phyloP scores from a whole-genome alignment of 2,888 invertebrate species.

The Epirrhoe tristata region DNA sequence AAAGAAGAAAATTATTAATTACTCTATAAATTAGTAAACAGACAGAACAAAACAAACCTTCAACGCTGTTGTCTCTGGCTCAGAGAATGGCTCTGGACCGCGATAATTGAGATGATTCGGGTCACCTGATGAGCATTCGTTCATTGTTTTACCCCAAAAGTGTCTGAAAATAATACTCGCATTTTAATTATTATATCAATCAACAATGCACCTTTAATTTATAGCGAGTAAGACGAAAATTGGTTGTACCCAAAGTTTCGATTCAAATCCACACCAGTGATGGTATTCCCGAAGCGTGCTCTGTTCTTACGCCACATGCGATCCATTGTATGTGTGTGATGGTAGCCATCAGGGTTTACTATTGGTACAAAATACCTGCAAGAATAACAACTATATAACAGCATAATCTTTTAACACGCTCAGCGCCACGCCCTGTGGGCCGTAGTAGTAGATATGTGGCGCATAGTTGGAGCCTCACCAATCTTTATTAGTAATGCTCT shows the following conservation, averaged over 20 bases:
- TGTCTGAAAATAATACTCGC: conserved; percentile 53
- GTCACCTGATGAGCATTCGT: conserved; percentile 57
- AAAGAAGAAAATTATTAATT: too few species aligned
- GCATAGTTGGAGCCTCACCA: conserved; percentile 83
- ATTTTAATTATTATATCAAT: background rate
- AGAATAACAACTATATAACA: conserved; percentile 23
- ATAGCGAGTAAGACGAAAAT: background rate
- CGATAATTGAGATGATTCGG: conserved; percentile 71
- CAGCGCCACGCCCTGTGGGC: too few species aligned
- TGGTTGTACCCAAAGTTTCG: conserved; percentile 90
- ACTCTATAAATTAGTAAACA: background rate
- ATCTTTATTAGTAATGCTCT: conserved; percentile 91
- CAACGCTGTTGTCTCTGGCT: conserved; percentile 73
- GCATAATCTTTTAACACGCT: too few species aligned
- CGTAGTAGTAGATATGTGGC: too few species aligned
- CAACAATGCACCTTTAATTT: background rate
- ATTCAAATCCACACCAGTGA: conserved; percentile 92
- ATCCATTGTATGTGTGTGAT: conserved; percentile 90
- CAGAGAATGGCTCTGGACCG: conserved; percentile 71
- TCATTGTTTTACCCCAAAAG: conserved; percentile 75
- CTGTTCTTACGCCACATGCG: conserved; percentile 94
- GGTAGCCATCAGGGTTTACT: conserved; percentile 94
- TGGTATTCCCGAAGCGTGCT: conserved; percentile 74
- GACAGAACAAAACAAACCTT: conserved; percentile 58
- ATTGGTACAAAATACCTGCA: conserved; percentile 89